These are phyloP conservation scores for Zelleria hepariella DNA, from an alignment of 2,888 invertebrate species.

Conservation along the genomic window DNA sequence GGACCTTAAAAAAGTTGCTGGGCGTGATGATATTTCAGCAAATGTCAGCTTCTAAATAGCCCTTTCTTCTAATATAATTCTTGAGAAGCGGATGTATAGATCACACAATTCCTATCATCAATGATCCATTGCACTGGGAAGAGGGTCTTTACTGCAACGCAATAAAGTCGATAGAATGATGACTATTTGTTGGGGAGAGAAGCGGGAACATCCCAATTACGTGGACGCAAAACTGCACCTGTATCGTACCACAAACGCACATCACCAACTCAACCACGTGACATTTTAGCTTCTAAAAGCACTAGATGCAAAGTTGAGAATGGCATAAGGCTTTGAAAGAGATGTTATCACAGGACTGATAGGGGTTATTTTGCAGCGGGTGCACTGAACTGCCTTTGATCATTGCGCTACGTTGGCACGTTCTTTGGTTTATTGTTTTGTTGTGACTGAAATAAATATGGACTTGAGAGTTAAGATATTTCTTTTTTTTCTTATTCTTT, in stretches of 20 bases:
- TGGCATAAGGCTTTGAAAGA: not conserved
- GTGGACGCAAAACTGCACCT: not conserved
- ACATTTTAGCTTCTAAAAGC: not conserved
- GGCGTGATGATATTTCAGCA: too few species aligned
- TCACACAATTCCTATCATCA: not conserved
- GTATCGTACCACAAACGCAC: not conserved
- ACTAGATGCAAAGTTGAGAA: not conserved
- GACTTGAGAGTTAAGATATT: too few species aligned
- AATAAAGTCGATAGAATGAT: not conserved
- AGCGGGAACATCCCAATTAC: not conserved
- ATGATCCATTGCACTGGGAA: not conserved
- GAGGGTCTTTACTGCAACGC: not conserved
- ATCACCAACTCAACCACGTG: not conserved
- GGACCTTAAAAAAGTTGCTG: too few species aligned
- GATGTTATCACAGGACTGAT: not conserved
- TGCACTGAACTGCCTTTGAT: not conserved
- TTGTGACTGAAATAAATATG: not conserved
- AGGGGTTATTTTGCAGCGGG: not conserved
- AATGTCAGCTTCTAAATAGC: too few species aligned
- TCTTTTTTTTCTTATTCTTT: too few species aligned
- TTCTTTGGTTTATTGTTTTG: not conserved
- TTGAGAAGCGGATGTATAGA: too few species aligned
- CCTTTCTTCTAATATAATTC: too few species aligned
- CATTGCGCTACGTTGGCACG: not conserved
- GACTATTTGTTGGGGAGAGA: not conserved